Base-by-base conservation (phyloP, 2,888 invertebrate genomes). In the Sceliomorpha sp. region DNA sequence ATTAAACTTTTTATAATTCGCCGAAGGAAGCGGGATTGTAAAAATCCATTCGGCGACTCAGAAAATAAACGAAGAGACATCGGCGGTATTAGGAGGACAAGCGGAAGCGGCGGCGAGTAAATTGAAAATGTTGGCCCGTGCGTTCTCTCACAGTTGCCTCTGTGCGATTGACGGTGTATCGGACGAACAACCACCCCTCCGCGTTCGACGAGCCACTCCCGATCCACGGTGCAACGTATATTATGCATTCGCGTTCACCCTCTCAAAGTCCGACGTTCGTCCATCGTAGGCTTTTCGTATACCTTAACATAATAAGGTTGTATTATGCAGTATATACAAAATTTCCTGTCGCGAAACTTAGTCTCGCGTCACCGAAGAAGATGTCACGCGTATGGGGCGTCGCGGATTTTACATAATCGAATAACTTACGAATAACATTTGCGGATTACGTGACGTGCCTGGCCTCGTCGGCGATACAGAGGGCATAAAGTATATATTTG, bases 301-400 rank as follows among this genome's bases (percentile, higher is more conserved):
- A 86, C 80, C 73, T 86, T 86, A 84, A 80, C 86, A 85, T 86
- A 86, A 86, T 86, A 78, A 78, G 80, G 68, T 69, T 53, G 78
- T 69, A 86, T 85, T 85, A 86, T 86, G 75, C 85, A 78, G 78
- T 77, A 78, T 80, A 81, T 79, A 81, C 80, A 79, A 79, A 81
- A 82, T 81, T 82, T 79, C 70, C 74, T 62, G 70, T 63, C 40
- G 42, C 29, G 10, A 42, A 63, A 63, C 40, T 55, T 42, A 34
- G 34, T 37, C 31, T 17, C 34, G 36, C 27, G 2, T 12, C 15
- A 9, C 32, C 15, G 13, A 47, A 42, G 37, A 53, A 27, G 32
- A 34, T 42, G 47, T 53, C 32, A 3, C 7, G 8, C n/a, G 7
- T 29, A 9, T 8, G 1, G 29, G 29, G 29, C 8, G 29, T 7